Evolutionary conservation across 2,888 invertebrate species (phyloP).

Genomic region (Eristalis arbustorum): DNA sequence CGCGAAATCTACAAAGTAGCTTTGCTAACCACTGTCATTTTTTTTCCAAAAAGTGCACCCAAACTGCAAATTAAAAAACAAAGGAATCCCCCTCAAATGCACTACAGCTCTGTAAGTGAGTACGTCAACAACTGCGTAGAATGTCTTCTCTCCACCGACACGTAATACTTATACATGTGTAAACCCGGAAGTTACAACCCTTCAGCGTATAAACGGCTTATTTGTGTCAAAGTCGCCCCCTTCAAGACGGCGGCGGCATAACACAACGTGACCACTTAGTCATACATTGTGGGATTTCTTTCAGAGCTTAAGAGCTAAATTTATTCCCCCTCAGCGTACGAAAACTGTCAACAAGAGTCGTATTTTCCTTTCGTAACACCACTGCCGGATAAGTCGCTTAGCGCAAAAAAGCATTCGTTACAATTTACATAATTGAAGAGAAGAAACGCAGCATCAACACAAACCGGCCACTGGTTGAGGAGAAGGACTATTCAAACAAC

Average conservation of each 20-base stretch:
- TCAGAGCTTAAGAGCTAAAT: neutral
- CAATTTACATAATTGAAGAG: neutral
- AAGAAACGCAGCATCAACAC: neutral
- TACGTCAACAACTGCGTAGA: too few relatives aligned
- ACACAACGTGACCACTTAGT: neutral
- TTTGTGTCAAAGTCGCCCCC: neutral
- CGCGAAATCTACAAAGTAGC: too few relatives aligned
- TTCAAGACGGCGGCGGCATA: neutral
- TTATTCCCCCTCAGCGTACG: neutral
- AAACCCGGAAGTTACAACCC: too few relatives aligned
- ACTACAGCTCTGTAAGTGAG: too few relatives aligned
- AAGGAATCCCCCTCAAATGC: too few relatives aligned
- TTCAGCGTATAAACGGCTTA: neutral
- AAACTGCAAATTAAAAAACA: too few relatives aligned
- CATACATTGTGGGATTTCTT: neutral
- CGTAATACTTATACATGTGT: too few relatives aligned
- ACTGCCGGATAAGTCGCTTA: neutral
- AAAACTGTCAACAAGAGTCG: neutral
- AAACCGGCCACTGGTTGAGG: too few relatives aligned
- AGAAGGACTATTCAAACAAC: neutral
- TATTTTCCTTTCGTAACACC: neutral
- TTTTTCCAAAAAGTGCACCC: too few relatives aligned
- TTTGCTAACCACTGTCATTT: too few relatives aligned
- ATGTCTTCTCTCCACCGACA: too few relatives aligned
- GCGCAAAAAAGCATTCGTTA: neutral